Base-by-base conservation (phyloP, 92 coral and sea anemone species). In the Umimayanthus chanpuru region DNA sequence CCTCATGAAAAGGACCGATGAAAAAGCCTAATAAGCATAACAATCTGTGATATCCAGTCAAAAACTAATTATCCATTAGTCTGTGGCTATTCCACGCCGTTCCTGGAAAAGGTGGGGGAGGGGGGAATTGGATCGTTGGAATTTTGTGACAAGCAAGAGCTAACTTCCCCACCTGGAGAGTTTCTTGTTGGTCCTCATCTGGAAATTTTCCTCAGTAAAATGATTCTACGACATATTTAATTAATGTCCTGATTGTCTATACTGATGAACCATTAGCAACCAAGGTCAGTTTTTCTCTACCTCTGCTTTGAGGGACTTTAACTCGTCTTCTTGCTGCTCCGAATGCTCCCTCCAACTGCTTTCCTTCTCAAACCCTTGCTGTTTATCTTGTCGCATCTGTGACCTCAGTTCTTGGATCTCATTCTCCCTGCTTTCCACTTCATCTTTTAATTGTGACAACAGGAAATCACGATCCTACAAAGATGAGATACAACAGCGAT, bases 341-440 rank as follows among this genome's bases (percentile, higher is more conserved):
- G 90, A 38, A 81, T 76, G 93, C 10, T 94, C 94, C 50, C 94
- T 92, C 92, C 92, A 95, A 5, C 86, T 86, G 44, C 74, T 91
- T 73, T 97, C 98, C 38, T 82, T 81, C 9, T 97, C 94, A 53
- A 89, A 76, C 29, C 81, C 73, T 36, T 94, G 93, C 87, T 97
- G 97, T n/a, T 95, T 94, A 53, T 95, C 96, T 81, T 94, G 93
- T 83, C 93, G 77, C n/a, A 92, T 68, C 88, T 94, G 95, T 4
- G 92, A 68, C 81, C 92, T 95, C 55, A 95, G 88, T 44, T 88
- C 92, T 18, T 89, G 89, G 14, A 92, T 73, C 39, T 95, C 98
- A 21, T 88, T 93, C 47, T 95, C 94, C 70, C 92, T 80, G 44
- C 93, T 94, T 85, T 87, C 87, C 70, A 97, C 79, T 53, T 81